Conservation (phyloP, 2,888 invertebrate genomes). For the Xanthorhoe spadicearia region DNA sequence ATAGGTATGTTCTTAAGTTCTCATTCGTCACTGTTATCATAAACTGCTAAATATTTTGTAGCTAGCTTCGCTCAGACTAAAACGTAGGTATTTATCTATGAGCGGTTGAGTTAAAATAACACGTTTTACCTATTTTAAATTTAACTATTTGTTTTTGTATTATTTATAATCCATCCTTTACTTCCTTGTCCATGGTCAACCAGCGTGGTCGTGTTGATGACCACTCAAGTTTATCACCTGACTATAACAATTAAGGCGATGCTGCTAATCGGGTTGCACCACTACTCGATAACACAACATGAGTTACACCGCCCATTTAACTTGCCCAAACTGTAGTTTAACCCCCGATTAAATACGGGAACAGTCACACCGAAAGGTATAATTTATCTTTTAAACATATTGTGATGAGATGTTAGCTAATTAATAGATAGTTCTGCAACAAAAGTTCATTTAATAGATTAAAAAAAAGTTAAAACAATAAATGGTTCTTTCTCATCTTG, state of each 20-base stretch:
- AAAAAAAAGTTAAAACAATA: too few species aligned
- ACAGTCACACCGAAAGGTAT: constrained; percentile 27
- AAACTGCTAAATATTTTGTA: background rate
- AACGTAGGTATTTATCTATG: too few species aligned
- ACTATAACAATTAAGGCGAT: constrained; percentile 17
- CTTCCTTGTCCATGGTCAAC: background rate
- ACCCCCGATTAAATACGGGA: constrained; percentile 53
- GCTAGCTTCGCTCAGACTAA: background rate
- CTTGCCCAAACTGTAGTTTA: constrained; percentile 57
- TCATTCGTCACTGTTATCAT: background rate
- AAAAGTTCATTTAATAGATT: too few species aligned
- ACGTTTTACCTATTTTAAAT: too few species aligned
- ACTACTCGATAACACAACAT: constrained; percentile 57
- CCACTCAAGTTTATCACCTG: constrained; percentile 2
- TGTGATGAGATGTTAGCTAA: too few species aligned
- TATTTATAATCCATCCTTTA: background rate
- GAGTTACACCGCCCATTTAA: constrained; percentile 56
- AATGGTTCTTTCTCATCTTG: too few species aligned
- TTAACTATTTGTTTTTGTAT: too few species aligned
- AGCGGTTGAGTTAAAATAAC: too few species aligned
- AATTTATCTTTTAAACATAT: background rate
- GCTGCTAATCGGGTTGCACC: constrained; percentile 28
- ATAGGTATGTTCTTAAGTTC: background rate
- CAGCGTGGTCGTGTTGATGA: background rate
- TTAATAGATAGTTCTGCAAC: too few species aligned